Conservation (phyloP, 2,797 vertebrate species). For the Buceros bicornis region DNA sequence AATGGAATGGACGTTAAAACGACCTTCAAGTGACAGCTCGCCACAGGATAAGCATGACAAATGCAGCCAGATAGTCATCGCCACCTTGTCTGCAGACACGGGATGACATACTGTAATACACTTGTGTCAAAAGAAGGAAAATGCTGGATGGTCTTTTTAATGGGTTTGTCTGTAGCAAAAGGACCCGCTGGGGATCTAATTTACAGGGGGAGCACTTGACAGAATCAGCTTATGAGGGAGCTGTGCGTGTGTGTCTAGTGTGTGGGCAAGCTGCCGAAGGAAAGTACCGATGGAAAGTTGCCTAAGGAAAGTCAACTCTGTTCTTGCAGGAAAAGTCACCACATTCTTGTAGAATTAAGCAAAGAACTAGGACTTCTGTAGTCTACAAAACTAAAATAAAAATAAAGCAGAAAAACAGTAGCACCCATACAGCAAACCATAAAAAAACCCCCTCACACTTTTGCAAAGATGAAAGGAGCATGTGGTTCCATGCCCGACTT, state of each 20-base stretch:
- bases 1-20: slow-evolving; percentile 4
- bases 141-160: slow-evolving; percentile 41
- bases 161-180: slow-evolving; percentile 8
- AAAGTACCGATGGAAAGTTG: background rate
- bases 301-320: background rate
- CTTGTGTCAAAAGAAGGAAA: slow-evolving; percentile 26
- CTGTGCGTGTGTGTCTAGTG: background rate
- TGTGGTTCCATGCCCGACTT: background rate
- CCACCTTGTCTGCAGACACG: background rate
- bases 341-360: background rate
- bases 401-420: background rate
- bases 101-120: slow-evolving; percentile 14
- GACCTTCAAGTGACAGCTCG: slow-evolving; percentile 55
- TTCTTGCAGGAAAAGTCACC: background rate
- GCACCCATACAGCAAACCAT: background rate
- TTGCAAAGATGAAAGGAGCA: background rate
- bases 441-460: background rate
- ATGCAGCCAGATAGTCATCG: slow-evolving; percentile 44
- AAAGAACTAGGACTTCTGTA: background rate
- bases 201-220: background rate
- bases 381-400: background rate
- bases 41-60: slow-evolving; percentile 45
- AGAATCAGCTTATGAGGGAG: background rate
- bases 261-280: background rate
- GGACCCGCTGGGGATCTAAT: background rate